Evolutionary conservation across 2,113 vertebrate species (phyloP), one percentile per base, ranked within the genome.

Genomic region (Aviceda subcristata): DNA sequence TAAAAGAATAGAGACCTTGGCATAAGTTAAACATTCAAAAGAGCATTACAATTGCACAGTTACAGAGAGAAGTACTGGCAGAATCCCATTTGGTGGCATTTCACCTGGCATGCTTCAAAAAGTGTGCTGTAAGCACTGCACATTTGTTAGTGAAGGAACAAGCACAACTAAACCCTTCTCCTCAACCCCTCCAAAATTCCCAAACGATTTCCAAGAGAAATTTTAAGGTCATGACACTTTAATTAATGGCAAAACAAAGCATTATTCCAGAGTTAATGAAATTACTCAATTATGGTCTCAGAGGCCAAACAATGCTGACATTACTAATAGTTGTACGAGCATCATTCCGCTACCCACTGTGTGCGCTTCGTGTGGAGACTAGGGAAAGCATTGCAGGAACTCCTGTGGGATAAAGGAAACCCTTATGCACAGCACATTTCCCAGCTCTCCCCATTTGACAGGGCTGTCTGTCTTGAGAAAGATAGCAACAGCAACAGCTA

Each of bases 321-420:
- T 20, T 12, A 45, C 21, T 68, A 57, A 8, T 5, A 53, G 86
- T 8, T 56, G 30, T 9, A 53, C 79, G 66, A 66, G n/a, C 67
- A 53, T 8, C 34, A 3, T 36, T 26, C 34, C 21, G 1, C 14
- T 67, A 77, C 63, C 55, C 27, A 55, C 88, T 68, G 34, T 0
- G 7, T 0, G 3, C 1, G 27, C 3, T 66, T 56, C 17, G 8
- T 1, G 38, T 4, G 8, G 48, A 78, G 53, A 18, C 24, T 15
- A 77, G 38, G 17, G 3, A 62, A 79, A 69, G 19, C 2, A 14
- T 0, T 46, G 51, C 41, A 63, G 46, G 21, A 66, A 53, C 17
- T 48, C 34, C 83, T 34, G 39, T 4, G 12, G 27, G 16, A 34
- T 29, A 38, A 41, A 71, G 43, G 32, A 71, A 92, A 76, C 10